Percentiles rank a stretch among this genome's conserved stretches.
Evolutionary conservation across 2,888 invertebrate genomes (phyloP).

Genomic region (Chrysotoxum bicinctum): DNA sequence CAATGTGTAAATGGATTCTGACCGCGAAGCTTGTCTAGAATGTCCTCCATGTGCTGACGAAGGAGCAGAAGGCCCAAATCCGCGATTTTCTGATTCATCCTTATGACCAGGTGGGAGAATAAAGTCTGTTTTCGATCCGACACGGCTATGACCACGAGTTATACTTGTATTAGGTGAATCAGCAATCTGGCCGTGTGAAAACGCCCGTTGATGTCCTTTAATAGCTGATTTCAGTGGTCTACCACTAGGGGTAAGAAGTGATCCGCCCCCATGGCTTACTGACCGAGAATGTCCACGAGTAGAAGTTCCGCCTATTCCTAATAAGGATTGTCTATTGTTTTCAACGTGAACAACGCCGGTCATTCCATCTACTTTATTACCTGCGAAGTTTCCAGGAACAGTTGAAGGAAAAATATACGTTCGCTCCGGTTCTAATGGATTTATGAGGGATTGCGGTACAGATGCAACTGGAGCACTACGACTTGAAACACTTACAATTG

Average conservation of each 20-base stretch:
- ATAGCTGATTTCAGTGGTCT: conserved; percentile 88
- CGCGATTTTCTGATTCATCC: conserved; percentile 87
- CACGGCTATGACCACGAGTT: conserved; percentile 88
- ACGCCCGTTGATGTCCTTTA: conserved; percentile 91
- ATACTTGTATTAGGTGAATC: conserved; percentile 82
- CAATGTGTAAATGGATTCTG: conserved; percentile 94
- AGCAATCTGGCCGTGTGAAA: conserved; percentile 93
- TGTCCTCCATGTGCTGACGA: conserved; percentile 84
- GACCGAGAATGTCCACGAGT: conserved; percentile 88
- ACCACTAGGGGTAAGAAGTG: conserved; percentile 82
- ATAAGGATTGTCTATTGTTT: conserved; percentile 48
- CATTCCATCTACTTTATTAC: conserved; percentile 75
- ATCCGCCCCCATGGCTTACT: conserved; percentile 91
- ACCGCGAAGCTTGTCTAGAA: conserved; percentile 93
- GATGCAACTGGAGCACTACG: conserved; percentile 68
- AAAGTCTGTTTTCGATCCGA: conserved; percentile 93
- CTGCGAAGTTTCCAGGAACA: conserved; percentile 74
- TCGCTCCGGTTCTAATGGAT: conserved; percentile 78
- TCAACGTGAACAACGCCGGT: conserved; percentile 75
- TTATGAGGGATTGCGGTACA: conserved; percentile 70
- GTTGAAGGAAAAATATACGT: conserved; percentile 80
- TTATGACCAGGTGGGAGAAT: conserved; percentile 93
- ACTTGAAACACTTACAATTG: conserved; percentile 64
- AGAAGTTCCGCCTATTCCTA: conserved; percentile 69
- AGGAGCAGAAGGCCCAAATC: conserved; percentile 80